These are phyloP conservation scores for Rhyacophila brunnea DNA, from an alignment of 1,140 invertebrate species.

Conservation along the genomic window DNA sequence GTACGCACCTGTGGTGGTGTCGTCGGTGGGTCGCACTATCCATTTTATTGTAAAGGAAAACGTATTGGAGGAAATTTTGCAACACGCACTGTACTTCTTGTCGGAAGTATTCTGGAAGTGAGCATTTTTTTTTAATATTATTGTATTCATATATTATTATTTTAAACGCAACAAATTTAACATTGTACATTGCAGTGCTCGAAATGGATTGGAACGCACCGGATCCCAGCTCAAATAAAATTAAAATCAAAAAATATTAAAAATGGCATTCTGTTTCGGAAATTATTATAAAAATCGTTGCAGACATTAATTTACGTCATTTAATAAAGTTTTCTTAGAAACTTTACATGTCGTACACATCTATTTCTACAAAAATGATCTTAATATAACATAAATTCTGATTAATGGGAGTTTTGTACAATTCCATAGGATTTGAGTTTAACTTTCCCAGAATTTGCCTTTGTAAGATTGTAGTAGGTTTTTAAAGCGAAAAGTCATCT, in stretches of 20 bases:
- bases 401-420: too few relatives aligned
- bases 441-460: too few relatives aligned
- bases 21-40: slow-evolving; percentile 20
- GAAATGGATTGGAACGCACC: too few relatives aligned
- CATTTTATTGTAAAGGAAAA: slow-evolving; percentile 30
- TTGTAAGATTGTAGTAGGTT: too few relatives aligned
- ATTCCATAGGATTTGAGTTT: too few relatives aligned
- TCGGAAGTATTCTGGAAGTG: slow-evolving; percentile 26
- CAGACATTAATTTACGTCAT: too few relatives aligned
- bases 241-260: neutral
- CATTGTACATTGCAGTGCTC: neutral
- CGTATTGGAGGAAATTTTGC: slow-evolving; percentile 11
- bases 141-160: neutral
- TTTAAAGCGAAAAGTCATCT: too few relatives aligned
- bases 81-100: slow-evolving; percentile 20
- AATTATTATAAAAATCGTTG: neutral
- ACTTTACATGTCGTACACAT: too few relatives aligned
- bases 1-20: slow-evolving; percentile 17
- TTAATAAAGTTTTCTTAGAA: too few relatives aligned
- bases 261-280: neutral
- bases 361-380: too few relatives aligned
- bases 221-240: neutral
- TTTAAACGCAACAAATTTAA: neutral
- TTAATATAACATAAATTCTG: too few relatives aligned
- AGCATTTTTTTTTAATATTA: neutral